Percentiles rank a stretch among this genome's conserved stretches.
Evolutionary conservation across 2,113 vertebrate genomes (phyloP).

Genomic region (Euleptes europaea): DNA sequence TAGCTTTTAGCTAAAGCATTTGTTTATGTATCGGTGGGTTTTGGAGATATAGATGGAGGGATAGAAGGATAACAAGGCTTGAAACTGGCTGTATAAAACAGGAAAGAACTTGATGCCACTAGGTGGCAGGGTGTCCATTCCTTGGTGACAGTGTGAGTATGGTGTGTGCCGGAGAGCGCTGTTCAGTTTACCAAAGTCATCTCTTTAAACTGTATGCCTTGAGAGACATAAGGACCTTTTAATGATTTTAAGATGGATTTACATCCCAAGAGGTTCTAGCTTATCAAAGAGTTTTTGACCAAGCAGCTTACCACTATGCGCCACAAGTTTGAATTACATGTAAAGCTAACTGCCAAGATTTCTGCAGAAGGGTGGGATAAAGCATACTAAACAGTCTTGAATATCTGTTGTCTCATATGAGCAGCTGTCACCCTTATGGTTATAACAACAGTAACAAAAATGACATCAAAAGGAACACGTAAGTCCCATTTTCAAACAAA

Average conservation of each 20-base stretch:
- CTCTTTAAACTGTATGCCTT: background rate
- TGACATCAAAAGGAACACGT: too few species aligned
- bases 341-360: conserved; percentile 19
- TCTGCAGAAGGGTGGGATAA: background rate
- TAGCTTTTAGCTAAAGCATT: background rate
- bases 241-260: background rate
- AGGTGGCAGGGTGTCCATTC: conserved; percentile 55
- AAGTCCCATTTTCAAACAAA: too few species aligned
- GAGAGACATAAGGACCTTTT: background rate
- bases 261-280: conserved; percentile 16
- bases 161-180: background rate
- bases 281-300: background rate
- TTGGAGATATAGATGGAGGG: background rate
- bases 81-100: background rate
- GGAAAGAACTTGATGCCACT: conserved; percentile 29
- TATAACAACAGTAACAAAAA: too few species aligned
- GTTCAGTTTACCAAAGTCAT: background rate
- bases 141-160: too few species aligned
- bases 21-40: background rate
- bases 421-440: too few species aligned
- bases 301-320: conserved; percentile 13
- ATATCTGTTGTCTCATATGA: too few species aligned
- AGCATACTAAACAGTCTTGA: too few species aligned
- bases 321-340: background rate
- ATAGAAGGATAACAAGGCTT: background rate